Conservation (phyloP, 2,113 vertebrate species). For the Xenopus tropicalis region DNA sequence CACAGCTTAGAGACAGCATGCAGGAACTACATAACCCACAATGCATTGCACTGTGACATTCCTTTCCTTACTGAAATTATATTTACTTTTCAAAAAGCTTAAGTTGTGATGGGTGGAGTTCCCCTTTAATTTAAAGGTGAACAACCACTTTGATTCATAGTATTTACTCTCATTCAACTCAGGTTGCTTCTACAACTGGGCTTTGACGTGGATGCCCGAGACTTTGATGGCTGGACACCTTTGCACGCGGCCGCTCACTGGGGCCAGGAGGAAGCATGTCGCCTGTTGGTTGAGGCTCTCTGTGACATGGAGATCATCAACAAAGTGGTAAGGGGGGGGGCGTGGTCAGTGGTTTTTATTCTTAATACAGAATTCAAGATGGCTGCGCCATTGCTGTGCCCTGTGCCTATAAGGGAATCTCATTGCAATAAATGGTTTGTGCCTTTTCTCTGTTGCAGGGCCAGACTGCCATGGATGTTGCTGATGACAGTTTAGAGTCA, state of each 20-base stretch:
- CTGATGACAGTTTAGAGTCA: conserved; percentile 77
- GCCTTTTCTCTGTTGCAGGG: conserved; percentile 60
- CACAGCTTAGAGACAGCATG: too few species aligned
- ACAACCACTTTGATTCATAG: too few species aligned
- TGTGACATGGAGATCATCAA: conserved; percentile 84
- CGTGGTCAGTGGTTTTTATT: too few species aligned
- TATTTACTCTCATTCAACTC: background rate
- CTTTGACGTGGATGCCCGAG: conserved; percentile 73
- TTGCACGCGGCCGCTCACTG: conserved; percentile 85
- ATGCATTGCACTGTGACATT: too few species aligned
- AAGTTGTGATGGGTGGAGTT: too few species aligned
- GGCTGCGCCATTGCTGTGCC: too few species aligned
- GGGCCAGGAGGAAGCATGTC: conserved; percentile 82
- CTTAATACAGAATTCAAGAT: too few species aligned
- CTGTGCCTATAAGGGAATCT: too few species aligned
- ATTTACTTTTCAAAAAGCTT: too few species aligned
- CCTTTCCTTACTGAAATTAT: too few species aligned
- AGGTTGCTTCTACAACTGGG: conserved; percentile 85
- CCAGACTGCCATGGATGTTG: conserved; percentile 83
- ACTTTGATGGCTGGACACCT: conserved; percentile 85
- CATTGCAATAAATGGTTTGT: background rate
- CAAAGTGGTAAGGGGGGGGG: conserved; percentile 69
- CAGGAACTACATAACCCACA: too few species aligned
- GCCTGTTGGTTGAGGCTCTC: conserved; percentile 76
- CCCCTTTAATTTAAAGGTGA: too few species aligned